Percentiles rank a stretch among this genome's conserved stretches.
phyloP scores from a whole-genome alignment of 2,888 invertebrate species.

The Schizaphis graminum region DNA sequence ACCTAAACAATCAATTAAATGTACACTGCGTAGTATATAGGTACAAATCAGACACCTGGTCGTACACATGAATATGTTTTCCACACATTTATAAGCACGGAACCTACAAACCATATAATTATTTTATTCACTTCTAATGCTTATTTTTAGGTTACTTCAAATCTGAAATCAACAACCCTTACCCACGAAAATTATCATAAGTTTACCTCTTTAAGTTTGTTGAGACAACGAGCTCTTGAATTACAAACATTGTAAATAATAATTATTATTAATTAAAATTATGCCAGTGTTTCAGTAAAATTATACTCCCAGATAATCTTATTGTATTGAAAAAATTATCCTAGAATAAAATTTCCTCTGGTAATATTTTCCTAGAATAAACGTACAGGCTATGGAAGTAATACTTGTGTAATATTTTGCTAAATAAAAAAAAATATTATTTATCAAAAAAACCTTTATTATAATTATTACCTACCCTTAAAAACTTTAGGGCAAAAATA shows the following conservation, averaged over 20 bases:
- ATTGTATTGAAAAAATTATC: no score
- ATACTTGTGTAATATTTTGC: no score
- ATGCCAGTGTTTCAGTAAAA: neutral
- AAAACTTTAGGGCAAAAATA: no score
- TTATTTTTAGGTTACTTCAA: conserved; percentile 30
- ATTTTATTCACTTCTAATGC: neutral
- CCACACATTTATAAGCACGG: neutral
- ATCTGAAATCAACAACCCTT: conserved; percentile 12
- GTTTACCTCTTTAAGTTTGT: neutral
- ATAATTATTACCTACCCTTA: no score
- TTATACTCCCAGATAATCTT: no score
- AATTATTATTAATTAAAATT: neutral
- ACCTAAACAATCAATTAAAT: neutral
- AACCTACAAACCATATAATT: neutral
- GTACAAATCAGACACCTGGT: neutral
- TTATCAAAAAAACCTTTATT: no score
- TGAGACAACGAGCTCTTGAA: neutral
- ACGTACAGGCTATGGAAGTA: no score
- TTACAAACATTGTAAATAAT: neutral
- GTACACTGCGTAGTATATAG: neutral
- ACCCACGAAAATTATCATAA: neutral
- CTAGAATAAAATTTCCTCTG: no score
- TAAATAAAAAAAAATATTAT: no score
- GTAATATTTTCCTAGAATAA: no score
- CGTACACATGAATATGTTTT: neutral